Percentiles rank a stretch among this genome's conserved stretches.
These are phyloP conservation scores for Belgica antarctica DNA, from an alignment of 2,888 invertebrate species.

Conservation along the genomic window DNA sequence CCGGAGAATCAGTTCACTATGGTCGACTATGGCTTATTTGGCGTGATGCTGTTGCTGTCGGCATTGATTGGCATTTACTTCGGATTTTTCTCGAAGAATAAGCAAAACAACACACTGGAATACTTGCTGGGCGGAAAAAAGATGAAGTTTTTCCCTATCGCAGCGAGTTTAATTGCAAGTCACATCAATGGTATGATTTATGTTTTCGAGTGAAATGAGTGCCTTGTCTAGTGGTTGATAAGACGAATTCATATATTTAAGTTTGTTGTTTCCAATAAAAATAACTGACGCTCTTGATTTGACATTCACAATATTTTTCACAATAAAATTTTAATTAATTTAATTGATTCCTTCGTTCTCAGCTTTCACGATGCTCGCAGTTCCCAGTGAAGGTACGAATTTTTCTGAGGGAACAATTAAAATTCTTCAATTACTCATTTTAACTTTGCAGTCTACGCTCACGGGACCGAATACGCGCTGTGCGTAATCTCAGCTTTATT, in stretches of 20 bases:
- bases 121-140: slow-evolving; percentile 71
- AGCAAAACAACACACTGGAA: slow-evolving; percentile 64
- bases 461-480: slow-evolving; percentile 65
- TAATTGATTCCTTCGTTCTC: no score
- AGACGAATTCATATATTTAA: no score
- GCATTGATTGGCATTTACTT: slow-evolving; percentile 62
- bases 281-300: no score
- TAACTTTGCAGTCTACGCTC: slow-evolving; percentile 69
- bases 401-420: no score
- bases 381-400: slow-evolving; percentile 74
- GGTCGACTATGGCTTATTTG: slow-evolving; percentile 59
- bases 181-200: slow-evolving; percentile 68
- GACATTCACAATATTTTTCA: no score
- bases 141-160: slow-evolving; percentile 72
- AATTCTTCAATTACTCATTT: no score
- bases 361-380: slow-evolving; percentile 70
- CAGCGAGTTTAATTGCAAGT: slow-evolving; percentile 71
- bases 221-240: no score
- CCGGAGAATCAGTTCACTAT: no score
- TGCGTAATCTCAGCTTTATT: slow-evolving; percentile 55
- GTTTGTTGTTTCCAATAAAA: no score
- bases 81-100: slow-evolving; percentile 57
- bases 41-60: slow-evolving; percentile 57
- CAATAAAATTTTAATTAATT: no score
- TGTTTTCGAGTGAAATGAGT: no score